Base-by-base conservation (phyloP, 1,140 invertebrate species). In the Bombus vancouverensis region DNA sequence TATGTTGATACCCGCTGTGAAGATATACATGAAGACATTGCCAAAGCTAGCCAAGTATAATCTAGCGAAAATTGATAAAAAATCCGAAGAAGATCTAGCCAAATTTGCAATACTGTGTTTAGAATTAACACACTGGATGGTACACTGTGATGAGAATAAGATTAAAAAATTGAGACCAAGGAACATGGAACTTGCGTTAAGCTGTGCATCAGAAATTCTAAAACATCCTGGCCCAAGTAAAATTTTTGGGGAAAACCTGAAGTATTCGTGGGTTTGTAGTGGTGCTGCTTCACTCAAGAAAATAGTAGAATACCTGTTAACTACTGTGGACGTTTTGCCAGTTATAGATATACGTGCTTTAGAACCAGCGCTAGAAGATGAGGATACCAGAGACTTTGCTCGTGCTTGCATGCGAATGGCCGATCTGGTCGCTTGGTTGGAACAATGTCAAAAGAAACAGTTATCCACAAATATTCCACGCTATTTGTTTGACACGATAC, bases 81-180 rank as follows among this genome's bases (percentile, higher is more conserved):
- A 91, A 32, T 88, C 87, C 9, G 92, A 94, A 28, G 95, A 96
- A 83, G 96, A 97, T 89, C 93, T 97, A 3, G 95, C 95, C 1
- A 95, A 96, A 88, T 97, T 97, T 92, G 95, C 95, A 75, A 93
- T 97, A 5, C 83, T 97, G 0, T 96, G 96, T 88, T 92, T 97
- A 37, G 96, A 97, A 94, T 95, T 96, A 78, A 91, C 92, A 13
- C 93, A 93, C 42, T 95, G 93, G 93, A 93, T 95, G 70, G 85
- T 95, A 15, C 57, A 91, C 2, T 74, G 89, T 15, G 81, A 92
- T 34, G 83, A 87, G 73, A 87, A 81, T 3, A 76, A 88, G 68
- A 12, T 83, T 78, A 89, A 22, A 13, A 91, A 79, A 76, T 73
- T 68, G 4, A 92, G 85, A 18, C 93, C 93, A 6, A 84, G 90